A percentile compares a stretch with the other conserved stretches of the same genome.
These are phyloP conservation scores for Leucosticte australis DNA, from an alignment of 2,113 vertebrate genomes.

Conservation along the genomic window DNA sequence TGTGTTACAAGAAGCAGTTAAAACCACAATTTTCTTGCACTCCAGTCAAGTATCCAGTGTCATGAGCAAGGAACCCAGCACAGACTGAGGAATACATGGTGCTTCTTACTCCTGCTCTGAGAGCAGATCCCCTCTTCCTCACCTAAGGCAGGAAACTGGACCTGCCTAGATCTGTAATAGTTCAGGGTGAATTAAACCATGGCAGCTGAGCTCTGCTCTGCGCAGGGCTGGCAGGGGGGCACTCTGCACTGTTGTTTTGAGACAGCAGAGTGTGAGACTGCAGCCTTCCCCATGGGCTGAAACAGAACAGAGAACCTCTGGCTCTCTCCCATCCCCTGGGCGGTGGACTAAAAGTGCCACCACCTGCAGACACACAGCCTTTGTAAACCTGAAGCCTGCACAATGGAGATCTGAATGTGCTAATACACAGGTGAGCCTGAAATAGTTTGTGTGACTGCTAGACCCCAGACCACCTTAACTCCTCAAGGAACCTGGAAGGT, in stretches of 20 bases:
- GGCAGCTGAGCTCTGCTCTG: background rate
- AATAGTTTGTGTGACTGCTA: background rate
- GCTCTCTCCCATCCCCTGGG: background rate
- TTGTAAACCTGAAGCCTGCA: background rate
- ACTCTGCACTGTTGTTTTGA: background rate
- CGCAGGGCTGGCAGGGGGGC: background rate
- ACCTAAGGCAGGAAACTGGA: background rate
- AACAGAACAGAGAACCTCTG: background rate
- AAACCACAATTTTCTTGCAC: background rate
- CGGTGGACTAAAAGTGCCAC: background rate
- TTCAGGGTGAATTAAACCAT: background rate
- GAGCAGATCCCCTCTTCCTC: background rate
- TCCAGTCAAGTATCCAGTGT: background rate
- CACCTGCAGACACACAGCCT: background rate
- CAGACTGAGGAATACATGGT: rapidly evolving
- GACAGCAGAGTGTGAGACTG: background rate
- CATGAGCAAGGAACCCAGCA: background rate
- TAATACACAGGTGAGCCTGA: background rate
- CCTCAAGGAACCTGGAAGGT: background rate
- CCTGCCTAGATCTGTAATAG: background rate
- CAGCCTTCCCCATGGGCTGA: background rate
- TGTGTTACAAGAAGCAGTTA: background rate
- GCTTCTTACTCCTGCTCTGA: background rate
- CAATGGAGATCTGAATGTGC: background rate
- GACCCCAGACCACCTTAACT: background rate